Base-by-base conservation (phyloP, 2,113 vertebrate genomes). In the Vulpes vulpes region DNA sequence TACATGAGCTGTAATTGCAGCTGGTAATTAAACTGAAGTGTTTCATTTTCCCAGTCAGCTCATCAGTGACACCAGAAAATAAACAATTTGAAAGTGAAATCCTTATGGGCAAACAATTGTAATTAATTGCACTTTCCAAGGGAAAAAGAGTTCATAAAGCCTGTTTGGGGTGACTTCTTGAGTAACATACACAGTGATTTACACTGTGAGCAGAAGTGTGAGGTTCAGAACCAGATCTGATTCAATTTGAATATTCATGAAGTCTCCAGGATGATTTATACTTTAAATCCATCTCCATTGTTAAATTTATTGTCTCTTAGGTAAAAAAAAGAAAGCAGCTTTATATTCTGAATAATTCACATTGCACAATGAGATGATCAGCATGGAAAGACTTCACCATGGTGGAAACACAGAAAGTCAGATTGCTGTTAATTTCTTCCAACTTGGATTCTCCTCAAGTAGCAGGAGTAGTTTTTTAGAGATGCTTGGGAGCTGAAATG, bases 31-130 rank as follows among this genome's bases (percentile, higher is more conserved):
- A 99, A 98, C 95, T 98, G 97, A 98, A 99, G 98, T 98, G 98
- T 98, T 99, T 99, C 98, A 98, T 99, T 99, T 99, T 98, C 98
- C 97, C 97, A 99, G 98, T 98, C 98, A 99, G 98, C 97, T 99
- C 98, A 98, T 98, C 98, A 99, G 98, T 98, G 97, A 98, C 96
- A 98, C 97, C 88, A 98, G 98, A 98, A 99, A 98, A 98, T 98
- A 98, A 98, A 99, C 98, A 55, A 98, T 98, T 98, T 97, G 96
- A 96, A 98, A 98, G 80, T 96, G 89, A 98, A 99, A 98, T 98
- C 96, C 97, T 96, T 97, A 97, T 88, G 92, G 90, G 95, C 95
- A 98, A 98, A 98, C 98, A 98, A 98, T 97, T 98, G 96, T 98
- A 99, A 99, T 99, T 98, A 98, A 98, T 99, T 98, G 93, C 57